phyloP scores from a whole-genome alignment of 1,140 invertebrate genomes.

The Drosophila cardini region DNA sequence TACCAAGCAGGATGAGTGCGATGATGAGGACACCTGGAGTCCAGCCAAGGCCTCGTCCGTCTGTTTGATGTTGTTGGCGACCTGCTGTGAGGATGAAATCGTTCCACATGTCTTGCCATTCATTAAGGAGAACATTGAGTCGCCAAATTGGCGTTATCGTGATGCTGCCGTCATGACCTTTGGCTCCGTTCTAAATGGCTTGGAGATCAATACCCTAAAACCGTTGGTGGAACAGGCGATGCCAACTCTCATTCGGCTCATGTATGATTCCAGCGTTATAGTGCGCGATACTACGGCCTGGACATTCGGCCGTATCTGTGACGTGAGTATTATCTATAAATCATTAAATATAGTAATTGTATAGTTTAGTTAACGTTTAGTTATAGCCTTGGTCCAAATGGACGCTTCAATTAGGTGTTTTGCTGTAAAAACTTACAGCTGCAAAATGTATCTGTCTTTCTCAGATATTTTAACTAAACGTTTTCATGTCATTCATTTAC shows the following conservation, averaged over 20 bases:
- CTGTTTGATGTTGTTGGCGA: slow-evolving; percentile 98
- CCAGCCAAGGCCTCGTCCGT: slow-evolving; percentile 99
- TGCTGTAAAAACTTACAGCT: no score
- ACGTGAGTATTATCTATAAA: slow-evolving; percentile 85
- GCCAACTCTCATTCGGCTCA: slow-evolving; percentile 96
- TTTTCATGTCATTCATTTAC: no score
- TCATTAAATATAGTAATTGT: no score
- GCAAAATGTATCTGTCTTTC: no score
- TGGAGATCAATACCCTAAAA: slow-evolving; percentile 94
- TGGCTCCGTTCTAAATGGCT: slow-evolving; percentile 97
- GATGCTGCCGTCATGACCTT: slow-evolving; percentile 99
- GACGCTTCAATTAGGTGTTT: no score
- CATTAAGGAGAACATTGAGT: slow-evolving; percentile 97
- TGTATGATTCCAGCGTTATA: slow-evolving; percentile 96
- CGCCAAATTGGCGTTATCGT: slow-evolving; percentile 96
- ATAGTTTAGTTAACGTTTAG: no score
- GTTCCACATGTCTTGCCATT: slow-evolving; percentile 99
- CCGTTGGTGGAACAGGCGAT: slow-evolving; percentile 98
- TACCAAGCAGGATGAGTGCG: slow-evolving; percentile 96
- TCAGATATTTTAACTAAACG: no score
- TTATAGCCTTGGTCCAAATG: no score
- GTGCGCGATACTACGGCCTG: slow-evolving; percentile 99
- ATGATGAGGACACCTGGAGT: slow-evolving; percentile 99
- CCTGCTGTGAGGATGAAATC: slow-evolving; percentile 98
- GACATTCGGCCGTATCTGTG: slow-evolving; percentile 99